Evolutionary conservation across 2,113 vertebrate species (phyloP).

Genomic region (Astur gentilis): DNA sequence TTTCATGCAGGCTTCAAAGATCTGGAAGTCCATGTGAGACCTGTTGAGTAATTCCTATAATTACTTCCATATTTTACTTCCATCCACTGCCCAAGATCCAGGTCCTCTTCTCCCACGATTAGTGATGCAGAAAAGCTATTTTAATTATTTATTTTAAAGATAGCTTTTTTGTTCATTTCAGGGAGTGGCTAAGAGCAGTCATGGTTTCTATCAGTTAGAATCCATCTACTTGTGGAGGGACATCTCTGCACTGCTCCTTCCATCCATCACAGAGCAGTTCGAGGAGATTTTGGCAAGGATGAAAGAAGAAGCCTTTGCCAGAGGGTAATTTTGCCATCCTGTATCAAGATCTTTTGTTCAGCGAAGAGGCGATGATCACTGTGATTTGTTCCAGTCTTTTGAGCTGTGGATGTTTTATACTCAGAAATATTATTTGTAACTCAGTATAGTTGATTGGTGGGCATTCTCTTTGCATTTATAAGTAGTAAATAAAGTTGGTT

Average conservation of each 20-base stretch:
- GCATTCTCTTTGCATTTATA: not conserved
- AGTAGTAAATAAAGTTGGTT: not conserved
- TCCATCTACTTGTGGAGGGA: not conserved
- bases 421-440: not conserved
- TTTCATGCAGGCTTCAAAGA: constrained; percentile 30
- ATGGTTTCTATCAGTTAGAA: not conserved
- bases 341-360: not conserved
- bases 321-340: not conserved
- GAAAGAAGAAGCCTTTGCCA: not conserved
- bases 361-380: accelerated
- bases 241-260: not conserved
- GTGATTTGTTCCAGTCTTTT: not conserved
- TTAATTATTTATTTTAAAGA: not conserved
- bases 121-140: not conserved
- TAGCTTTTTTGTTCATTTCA: not conserved
- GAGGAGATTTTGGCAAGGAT: not conserved
- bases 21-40: not conserved
- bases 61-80: not conserved
- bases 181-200: not conserved
- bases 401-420: not conserved
- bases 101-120: not conserved
- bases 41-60: not conserved
- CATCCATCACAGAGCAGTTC: not conserved
- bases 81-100: not conserved
- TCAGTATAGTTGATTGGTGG: not conserved